A percentile compares a stretch with the other conserved stretches of the same genome.
phyloP scores from a whole-genome alignment of 2,113 vertebrate genomes.

The Polyodon spathula region DNA sequence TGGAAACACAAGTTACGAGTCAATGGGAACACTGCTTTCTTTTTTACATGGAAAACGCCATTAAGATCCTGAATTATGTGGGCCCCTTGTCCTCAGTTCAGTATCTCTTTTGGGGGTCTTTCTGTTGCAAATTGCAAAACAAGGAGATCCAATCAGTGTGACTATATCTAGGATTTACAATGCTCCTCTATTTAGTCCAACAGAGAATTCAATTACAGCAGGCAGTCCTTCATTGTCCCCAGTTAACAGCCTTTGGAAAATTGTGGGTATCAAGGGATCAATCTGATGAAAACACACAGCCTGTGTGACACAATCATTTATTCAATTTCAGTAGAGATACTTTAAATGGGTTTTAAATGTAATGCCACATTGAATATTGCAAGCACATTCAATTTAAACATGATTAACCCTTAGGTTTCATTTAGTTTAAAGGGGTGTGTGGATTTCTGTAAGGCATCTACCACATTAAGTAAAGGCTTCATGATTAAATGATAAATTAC shows the following conservation, averaged over 20 bases:
- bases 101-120: slow-evolving; percentile 45
- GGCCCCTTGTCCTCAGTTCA: slow-evolving; percentile 35
- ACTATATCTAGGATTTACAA: slow-evolving; percentile 57
- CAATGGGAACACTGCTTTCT: slow-evolving; percentile 35
- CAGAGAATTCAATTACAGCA: slow-evolving; percentile 75
- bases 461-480: no score
- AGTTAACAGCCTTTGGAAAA: slow-evolving; percentile 68
- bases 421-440: no score
- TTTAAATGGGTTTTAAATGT: slow-evolving; percentile 41
- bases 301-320: slow-evolving; percentile 54
- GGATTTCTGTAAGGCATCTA: no score
- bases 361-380: neutral
- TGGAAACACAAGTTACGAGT: slow-evolving; percentile 29
- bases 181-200: slow-evolving; percentile 64
- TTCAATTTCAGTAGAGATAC: slow-evolving; percentile 43
- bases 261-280: slow-evolving; percentile 61
- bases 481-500: no score
- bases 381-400: no score
- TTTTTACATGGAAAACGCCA: slow-evolving; percentile 42
- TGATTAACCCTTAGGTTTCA: no score
- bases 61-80: slow-evolving; percentile 48
- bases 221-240: slow-evolving; percentile 58
- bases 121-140: slow-evolving; percentile 55
- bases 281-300: slow-evolving; percentile 36
- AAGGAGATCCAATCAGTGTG: slow-evolving; percentile 45